Conservation (phyloP, 2,888 invertebrate species). For the Lepidochrysops patricia region DNA sequence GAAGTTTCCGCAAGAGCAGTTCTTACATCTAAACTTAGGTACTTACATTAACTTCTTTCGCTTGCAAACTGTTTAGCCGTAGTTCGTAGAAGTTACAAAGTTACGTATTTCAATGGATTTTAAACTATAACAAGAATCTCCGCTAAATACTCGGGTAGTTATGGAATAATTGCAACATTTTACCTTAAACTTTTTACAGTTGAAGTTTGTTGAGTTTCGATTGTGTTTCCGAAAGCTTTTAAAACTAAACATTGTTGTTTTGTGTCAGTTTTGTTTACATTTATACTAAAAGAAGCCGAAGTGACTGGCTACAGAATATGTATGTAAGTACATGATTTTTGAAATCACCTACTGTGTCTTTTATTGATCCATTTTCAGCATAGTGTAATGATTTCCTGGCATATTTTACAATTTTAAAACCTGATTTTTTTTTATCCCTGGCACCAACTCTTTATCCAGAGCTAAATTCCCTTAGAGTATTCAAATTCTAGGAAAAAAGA, state of each 20-base stretch:
- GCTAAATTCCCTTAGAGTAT: too few species aligned
- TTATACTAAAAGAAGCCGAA: too few species aligned
- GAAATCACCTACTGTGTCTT: too few species aligned
- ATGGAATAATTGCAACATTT: slow-evolving; percentile 2
- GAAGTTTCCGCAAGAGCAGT: slow-evolving; percentile 6
- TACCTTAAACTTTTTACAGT: neutral
- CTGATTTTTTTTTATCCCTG: too few species aligned
- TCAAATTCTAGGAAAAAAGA: too few species aligned
- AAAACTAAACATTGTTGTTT: neutral
- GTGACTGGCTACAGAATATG: too few species aligned
- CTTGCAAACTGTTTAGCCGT: slow-evolving; percentile 11
- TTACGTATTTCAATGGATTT: neutral
- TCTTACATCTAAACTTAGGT: slow-evolving; percentile 12
- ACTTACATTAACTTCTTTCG: slow-evolving; percentile 13
- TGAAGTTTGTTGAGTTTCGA: neutral
- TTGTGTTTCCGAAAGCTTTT: neutral
- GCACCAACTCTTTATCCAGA: too few species aligned
- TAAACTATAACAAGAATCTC: slow-evolving; percentile 11
- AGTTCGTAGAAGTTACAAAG: slow-evolving; percentile 8
- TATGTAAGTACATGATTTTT: too few species aligned
- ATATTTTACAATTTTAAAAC: too few species aligned
- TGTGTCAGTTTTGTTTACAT: too few species aligned
- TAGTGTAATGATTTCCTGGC: too few species aligned
- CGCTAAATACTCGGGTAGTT: slow-evolving; percentile 2
- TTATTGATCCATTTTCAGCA: too few species aligned